Base-by-base conservation (phyloP, 2,113 vertebrate genomes). In the Ciconia boyciana region DNA sequence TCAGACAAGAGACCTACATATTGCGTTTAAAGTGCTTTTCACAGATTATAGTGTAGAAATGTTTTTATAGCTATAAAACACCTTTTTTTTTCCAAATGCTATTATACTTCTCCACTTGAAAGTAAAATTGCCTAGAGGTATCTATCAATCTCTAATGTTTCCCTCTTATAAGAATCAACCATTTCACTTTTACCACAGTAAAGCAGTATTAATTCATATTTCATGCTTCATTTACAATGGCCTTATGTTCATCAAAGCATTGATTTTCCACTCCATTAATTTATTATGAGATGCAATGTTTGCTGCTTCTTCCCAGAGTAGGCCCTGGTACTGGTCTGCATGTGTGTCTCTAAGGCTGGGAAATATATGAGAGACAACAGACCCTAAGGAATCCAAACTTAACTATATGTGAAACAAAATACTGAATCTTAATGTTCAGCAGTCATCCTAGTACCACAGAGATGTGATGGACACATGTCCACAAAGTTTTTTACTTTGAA, bases 211-310 rank as follows among this genome's bases (percentile, higher is more conserved):
- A 88, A 87, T 85, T 90, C 83, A 66, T 89, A 94, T 64, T 90
- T 84, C 74, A 83, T 68, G 68, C 75, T 90, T 89, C 85, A 88
- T 96, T 97, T 97, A 78, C 48, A 87, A 71, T 61, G 52, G 52
- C 77, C 61, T 69, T 87, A 95, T 84, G 89, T 78, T 95, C 83
- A 91, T 89, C 95, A 96, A 95, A 94, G 92, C 74, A 93, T 26
- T 94, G 78, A 95, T 91, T 93, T 95, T 96, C 83, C 87, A 94
- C 87, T 71, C 54, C 68, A 87, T 93, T 89, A 89, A 92, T 87
- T 76, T 94, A 87, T 17, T 21, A 96, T 72, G 39, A 94, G 77
- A 87, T 82, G 64, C 36, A 90, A 89, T 52, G 79, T 94, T 93
- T 95, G 68, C 75, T 91, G 41, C 49, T 77, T 93, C 70, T 97